phyloP scores from a whole-genome alignment of 2,113 vertebrate species.

The Vimba vimba region DNA sequence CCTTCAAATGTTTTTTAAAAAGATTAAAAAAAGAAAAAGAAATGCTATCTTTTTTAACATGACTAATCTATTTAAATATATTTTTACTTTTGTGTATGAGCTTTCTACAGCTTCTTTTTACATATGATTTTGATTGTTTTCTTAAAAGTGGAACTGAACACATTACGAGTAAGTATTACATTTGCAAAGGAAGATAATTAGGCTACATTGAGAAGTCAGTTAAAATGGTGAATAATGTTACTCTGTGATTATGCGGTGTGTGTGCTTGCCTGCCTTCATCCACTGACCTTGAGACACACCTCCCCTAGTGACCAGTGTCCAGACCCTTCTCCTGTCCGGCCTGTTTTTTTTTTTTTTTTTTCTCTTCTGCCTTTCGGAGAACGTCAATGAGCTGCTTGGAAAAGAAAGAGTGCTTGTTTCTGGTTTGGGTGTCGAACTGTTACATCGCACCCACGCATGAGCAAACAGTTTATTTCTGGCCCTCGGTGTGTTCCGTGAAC shows the following conservation, averaged over 20 bases:
- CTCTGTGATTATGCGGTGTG: not conserved
- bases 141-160: not conserved
- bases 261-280: not conserved
- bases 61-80: not conserved
- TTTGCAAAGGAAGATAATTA: not conserved
- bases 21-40: no score
- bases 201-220: not conserved
- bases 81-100: not conserved
- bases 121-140: not conserved
- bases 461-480: conserved; percentile 80
- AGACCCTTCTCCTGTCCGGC: conserved; percentile 13
- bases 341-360: conserved; percentile 1
- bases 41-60: not conserved
- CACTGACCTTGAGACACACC: conserved; percentile 27
- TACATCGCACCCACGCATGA: conserved; percentile 75
- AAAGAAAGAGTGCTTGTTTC: conserved; percentile 66
- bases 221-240: not conserved
- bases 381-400: conserved; percentile 46
- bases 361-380: conserved; percentile 21
- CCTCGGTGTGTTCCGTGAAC: conserved; percentile 70
- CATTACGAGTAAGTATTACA: not conserved
- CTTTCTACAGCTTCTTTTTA: not conserved
- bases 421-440: conserved; percentile 65
- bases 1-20: not conserved
- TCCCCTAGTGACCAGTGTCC: conserved; percentile 59